These are phyloP conservation scores for Drosophila limbata DNA, from an alignment of 2,888 invertebrate species.

Conservation along the genomic window DNA sequence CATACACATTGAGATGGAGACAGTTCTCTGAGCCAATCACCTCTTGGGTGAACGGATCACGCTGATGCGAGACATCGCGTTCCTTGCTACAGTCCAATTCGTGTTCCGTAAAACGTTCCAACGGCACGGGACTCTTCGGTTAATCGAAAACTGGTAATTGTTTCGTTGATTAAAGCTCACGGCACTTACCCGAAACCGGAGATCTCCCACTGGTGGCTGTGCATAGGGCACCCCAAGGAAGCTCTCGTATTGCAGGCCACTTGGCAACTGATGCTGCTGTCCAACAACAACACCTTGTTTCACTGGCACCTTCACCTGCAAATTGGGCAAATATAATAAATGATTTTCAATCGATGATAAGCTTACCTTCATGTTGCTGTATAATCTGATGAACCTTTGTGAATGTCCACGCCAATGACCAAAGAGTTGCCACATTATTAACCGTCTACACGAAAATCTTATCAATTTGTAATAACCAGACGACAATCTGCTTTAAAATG, in stretches of 20 bases:
- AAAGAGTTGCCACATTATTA: constrained; percentile 26
- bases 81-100: constrained; percentile 83
- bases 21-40: constrained; percentile 83
- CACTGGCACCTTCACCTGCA: constrained; percentile 79
- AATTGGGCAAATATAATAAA: neutral
- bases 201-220: constrained; percentile 86
- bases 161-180: neutral
- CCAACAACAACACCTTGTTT: constrained; percentile 86
- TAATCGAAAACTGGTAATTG: neutral
- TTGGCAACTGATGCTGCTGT: constrained; percentile 82
- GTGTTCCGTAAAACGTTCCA: constrained; percentile 72
- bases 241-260: constrained; percentile 85
- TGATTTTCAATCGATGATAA: neutral
- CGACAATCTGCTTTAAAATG: neutral
- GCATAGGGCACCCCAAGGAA: constrained; percentile 88
- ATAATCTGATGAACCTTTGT: constrained; percentile 26
- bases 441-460: neutral
- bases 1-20: constrained; percentile 83
- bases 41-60: constrained; percentile 68
- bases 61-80: constrained; percentile 78
- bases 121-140: constrained; percentile 80
- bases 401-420: constrained; percentile 14
- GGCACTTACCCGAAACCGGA: constrained; percentile 83
- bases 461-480: neutral
- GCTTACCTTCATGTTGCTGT: constrained; percentile 67